Evolutionary conservation across 2,113 vertebrate genomes (phyloP), one percentile per base, ranked within the genome.

Genomic region (Vulpes vulpes): DNA sequence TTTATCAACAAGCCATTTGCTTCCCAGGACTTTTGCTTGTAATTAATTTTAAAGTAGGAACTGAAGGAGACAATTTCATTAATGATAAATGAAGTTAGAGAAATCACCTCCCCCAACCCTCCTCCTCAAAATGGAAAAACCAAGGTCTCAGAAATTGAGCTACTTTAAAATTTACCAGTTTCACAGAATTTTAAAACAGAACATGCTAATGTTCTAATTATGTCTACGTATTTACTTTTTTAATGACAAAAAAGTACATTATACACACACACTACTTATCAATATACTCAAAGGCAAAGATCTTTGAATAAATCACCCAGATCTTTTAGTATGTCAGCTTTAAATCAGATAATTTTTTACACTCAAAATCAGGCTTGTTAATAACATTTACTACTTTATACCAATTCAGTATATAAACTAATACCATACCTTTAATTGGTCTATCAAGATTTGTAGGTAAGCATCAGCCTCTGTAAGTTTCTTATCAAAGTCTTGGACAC

Each of bases 371-470:
- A 92, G 88, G 65, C 4, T 94, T 35, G 84, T 94, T 35, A 84
- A 32, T 53, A 73, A 88, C 51, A 81, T 71, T 79, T 89, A 78
- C 35, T 95, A 82, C 17, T 87, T 89, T 62, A 15, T 57, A 91
- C 43, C 49, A 60, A 73, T 32, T 17, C 79, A 93, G 53, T 0
- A 35, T 43, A 79, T n/a, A 89, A 90, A 60, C 8, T 19, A 76
- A 67, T 76, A 89, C 35, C 96, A 82, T 99, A 99, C 99, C 99
- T 99, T 99, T 97, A 99, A 95, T 57, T 99, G 99, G 97, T 99
- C 99, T 97, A 99, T 99, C 97, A 99, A 99, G 98, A 99, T 99
- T 99, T 99, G 99, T n/a, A 99, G 98, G 97, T 99, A 99, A 96
- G 99, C 99, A 49, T 99, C 99, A 32, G 99, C 99, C 98, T 99